A percentile compares a stretch with the other conserved stretches of the same genome.
Evolutionary conservation across 2,888 invertebrate genomes (phyloP).

Genomic region (Chrysodeixis includens): DNA sequence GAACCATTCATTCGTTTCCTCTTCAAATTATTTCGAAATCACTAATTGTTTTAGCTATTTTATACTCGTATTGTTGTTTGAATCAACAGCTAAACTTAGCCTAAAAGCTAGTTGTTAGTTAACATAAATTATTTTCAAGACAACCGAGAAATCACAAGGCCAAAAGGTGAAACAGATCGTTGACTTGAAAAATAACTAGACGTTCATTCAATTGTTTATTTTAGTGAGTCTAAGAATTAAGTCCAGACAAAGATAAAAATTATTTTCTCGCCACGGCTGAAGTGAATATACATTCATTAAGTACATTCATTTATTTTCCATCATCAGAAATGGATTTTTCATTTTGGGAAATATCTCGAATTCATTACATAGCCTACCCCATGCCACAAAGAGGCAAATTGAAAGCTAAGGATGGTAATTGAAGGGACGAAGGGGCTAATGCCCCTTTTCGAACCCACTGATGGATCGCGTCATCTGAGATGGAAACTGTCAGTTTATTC

Average conservation of each 20-base stretch:
- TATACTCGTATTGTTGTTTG: not conserved
- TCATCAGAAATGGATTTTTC: constrained; percentile 29
- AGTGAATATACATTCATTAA: constrained; percentile 17
- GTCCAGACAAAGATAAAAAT: not conserved
- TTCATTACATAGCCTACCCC: constrained; percentile 76
- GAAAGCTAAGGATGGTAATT: constrained; percentile 88
- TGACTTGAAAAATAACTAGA: constrained; percentile 19
- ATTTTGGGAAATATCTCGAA: constrained; percentile 65
- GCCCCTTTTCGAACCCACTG: constrained; percentile 79
- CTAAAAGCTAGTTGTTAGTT: no score
- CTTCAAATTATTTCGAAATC: not conserved
- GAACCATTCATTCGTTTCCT: not conserved
- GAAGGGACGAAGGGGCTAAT: constrained; percentile 84
- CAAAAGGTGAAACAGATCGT: constrained; percentile 16
- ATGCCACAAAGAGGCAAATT: constrained; percentile 85
- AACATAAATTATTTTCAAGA: not conserved
- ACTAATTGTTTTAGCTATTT: not conserved
- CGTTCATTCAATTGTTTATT: not conserved
- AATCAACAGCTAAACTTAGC: not conserved
- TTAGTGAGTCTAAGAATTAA: not conserved
- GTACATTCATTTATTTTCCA: constrained; percentile 22
- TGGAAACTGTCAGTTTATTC: constrained; percentile 74
- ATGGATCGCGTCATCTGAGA: constrained; percentile 84
- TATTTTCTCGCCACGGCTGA: constrained; percentile 16
- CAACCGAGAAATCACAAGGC: constrained; percentile 17